These are phyloP conservation scores for Zaprionus tsacasi DNA, from an alignment of 1,140 invertebrate species.

Conservation along the genomic window DNA sequence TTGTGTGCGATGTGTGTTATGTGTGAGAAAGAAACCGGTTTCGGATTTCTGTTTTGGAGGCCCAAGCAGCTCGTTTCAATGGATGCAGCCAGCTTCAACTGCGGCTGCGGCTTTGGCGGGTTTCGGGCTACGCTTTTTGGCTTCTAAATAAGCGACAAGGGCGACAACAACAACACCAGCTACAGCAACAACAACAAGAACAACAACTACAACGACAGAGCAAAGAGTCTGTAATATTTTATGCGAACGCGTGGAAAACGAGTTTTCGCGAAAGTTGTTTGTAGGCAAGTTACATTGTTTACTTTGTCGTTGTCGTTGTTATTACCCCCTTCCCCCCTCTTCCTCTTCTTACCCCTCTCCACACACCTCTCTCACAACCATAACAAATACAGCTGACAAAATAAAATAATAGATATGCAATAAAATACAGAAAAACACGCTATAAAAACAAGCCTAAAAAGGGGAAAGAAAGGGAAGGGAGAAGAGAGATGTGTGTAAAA, in stretches of 20 bases:
- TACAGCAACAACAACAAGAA: conserved; percentile 34
- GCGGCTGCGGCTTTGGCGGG: neutral
- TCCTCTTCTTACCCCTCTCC: neutral
- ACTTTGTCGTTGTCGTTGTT: conserved; percentile 31
- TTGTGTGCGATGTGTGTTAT: conserved; percentile 23
- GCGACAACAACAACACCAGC: conserved; percentile 41
- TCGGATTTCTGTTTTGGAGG: conserved; percentile 34
- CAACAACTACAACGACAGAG: conserved; percentile 34
- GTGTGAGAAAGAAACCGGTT: conserved; percentile 53
- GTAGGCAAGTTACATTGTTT: conserved; percentile 52
- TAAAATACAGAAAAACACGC: neutral
- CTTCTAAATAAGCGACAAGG: conserved; percentile 63
- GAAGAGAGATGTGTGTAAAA: neutral
- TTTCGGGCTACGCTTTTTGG: conserved; percentile 51
- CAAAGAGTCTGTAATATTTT: conserved; percentile 45
- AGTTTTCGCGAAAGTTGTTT: conserved; percentile 80
- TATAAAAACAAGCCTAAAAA: conserved; percentile 3
- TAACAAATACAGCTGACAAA: conserved; percentile 26
- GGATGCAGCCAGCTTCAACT: conserved; percentile 47
- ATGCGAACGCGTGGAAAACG: conserved; percentile 80
- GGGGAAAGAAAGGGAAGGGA: neutral
- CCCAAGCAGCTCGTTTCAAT: conserved; percentile 37
- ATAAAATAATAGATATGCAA: conserved; percentile 18
- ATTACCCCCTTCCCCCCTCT: neutral
- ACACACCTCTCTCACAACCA: neutral